Evolutionary conservation across 2,113 vertebrate genomes (phyloP).

Genomic region (Scomber colias): DNA sequence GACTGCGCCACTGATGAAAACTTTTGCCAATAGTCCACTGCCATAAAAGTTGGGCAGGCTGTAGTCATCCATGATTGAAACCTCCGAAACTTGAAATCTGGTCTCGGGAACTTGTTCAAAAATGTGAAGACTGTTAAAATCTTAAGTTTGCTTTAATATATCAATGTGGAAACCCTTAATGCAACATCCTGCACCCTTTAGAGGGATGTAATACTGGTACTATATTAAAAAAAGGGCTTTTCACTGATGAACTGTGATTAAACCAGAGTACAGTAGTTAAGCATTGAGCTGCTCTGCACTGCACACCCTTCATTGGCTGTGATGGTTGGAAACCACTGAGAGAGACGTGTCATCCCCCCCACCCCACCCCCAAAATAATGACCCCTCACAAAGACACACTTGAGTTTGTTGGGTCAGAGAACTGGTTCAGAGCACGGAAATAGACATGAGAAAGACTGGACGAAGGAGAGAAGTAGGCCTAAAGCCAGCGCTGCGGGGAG

Average conservation of each 20-base stretch:
- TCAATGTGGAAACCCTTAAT: background rate
- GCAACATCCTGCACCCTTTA: background rate
- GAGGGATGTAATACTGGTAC: too few relatives aligned
- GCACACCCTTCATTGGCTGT: background rate
- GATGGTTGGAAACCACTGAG: background rate
- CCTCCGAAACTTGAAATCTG: background rate
- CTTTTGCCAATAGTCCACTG: background rate
- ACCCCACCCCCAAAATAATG: conserved; percentile 2
- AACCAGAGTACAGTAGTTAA: background rate
- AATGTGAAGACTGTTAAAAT: background rate
- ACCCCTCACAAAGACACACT: conserved; percentile 30
- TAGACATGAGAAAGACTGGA: conserved; percentile 33
- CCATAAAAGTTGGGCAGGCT: background rate
- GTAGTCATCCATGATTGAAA: too few relatives aligned
- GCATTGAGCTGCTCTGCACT: background rate
- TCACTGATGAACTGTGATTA: background rate
- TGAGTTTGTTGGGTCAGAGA: conserved; percentile 53
- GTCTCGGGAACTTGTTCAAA: background rate
- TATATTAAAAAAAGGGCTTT: too few relatives aligned
- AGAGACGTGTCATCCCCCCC: background rate
- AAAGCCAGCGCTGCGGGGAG: conserved; percentile 1
- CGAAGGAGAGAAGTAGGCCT: conserved; percentile 30
- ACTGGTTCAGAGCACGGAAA: conserved; percentile 63
- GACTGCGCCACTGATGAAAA: background rate
- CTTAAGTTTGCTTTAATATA: too few relatives aligned